phyloP scores from a whole-genome alignment of 2,113 vertebrate genomes.

The Pedionomus torquatus region DNA sequence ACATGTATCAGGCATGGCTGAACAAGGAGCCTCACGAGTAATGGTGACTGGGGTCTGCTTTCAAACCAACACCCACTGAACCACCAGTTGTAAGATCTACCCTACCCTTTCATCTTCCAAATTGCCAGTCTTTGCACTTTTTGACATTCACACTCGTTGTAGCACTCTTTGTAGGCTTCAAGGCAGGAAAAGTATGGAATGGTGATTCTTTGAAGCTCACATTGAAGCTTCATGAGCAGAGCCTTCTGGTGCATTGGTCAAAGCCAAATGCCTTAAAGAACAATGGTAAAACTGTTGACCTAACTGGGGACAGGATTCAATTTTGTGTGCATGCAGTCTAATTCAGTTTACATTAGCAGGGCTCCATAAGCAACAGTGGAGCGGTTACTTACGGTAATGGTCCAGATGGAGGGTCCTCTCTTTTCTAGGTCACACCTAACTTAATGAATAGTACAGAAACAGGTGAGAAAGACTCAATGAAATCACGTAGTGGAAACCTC shows the following conservation, averaged over 20 bases:
- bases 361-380: background rate
- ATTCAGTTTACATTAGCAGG: background rate
- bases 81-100: background rate
- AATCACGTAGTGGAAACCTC: background rate
- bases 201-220: background rate
- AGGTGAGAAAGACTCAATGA: background rate
- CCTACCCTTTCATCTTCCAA: background rate
- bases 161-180: background rate
- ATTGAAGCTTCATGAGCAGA: background rate
- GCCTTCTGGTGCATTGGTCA: background rate
- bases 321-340: background rate
- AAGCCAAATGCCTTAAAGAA: background rate
- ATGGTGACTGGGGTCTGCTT: background rate
- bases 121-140: background rate
- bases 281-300: background rate
- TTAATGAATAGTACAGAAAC: background rate
- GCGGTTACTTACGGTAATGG: too few relatives aligned
- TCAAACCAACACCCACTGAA: background rate
- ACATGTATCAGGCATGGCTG: background rate
- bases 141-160: background rate
- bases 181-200: background rate
- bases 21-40: background rate
- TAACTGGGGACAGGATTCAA: background rate
- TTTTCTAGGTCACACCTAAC: background rate
- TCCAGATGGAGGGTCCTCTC: background rate